A percentile compares a stretch with the other conserved stretches of the same genome.
phyloP scores from a whole-genome alignment of 2,797 vertebrate species.

The Acanthurus tractus region DNA sequence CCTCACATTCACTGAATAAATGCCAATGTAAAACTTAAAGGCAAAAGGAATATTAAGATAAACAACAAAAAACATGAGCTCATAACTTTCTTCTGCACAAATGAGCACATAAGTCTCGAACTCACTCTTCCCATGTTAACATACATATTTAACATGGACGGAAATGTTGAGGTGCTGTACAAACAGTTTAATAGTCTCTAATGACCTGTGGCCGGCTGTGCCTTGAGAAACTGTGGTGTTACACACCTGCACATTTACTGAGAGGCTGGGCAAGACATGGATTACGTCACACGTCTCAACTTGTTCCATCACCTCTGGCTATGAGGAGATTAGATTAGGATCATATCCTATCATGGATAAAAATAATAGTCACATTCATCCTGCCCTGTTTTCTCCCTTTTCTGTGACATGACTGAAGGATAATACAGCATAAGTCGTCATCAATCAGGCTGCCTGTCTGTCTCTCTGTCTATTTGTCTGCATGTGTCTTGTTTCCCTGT shows the following conservation, averaged over 20 bases:
- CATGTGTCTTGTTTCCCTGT: conserved; percentile 12
- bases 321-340: conserved; percentile 72
- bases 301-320: conserved; percentile 56
- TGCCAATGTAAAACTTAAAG: too few relatives aligned
- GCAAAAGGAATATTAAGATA: background rate
- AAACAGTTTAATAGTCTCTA: background rate
- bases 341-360: conserved; percentile 58
- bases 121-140: background rate
- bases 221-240: background rate
- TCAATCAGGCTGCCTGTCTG: conserved; percentile 40
- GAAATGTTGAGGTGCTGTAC: background rate
- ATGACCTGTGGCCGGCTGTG: background rate
- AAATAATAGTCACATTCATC: conserved; percentile 60
- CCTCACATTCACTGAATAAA: too few relatives aligned
- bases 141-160: background rate
- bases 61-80: background rate
- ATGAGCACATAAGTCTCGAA: background rate
- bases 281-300: conserved; percentile 48
- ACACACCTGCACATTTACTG: conserved; percentile 6
- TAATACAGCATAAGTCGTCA: conserved; percentile 21
- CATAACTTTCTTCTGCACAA: background rate
- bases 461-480: conserved; percentile 18
- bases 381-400: conserved; percentile 46
- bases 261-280: conserved; percentile 42
- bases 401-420: conserved; percentile 31